Evolutionary conservation across 2,888 invertebrate genomes (phyloP), one percentile per base, ranked within the genome.

Genomic region (Bimastos eiseni): DNA sequence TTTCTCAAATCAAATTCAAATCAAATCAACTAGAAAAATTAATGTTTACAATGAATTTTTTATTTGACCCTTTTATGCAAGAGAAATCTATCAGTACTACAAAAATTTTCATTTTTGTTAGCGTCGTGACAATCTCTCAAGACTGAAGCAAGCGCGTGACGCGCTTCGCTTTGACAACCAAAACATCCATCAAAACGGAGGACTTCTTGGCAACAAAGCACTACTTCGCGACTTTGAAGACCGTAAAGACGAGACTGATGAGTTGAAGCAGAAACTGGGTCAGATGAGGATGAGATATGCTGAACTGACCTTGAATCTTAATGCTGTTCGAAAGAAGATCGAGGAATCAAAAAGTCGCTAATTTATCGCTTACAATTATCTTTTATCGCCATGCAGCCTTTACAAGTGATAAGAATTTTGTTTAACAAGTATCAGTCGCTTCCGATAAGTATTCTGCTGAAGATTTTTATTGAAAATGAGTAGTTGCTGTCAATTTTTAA

Each of bases 151-250:
- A 92, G 94, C 95, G 24, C 93, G 96, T 55, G 96, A 96, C 93
- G 93, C 93, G 4, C 94, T 95, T 90, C 93, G 96, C 90, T 94
- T 94, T 33, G 95, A 95, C 92, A 95, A 95, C 88, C 94, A 94
- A 38, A 94, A 94, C 91, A 92, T 96, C 90, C 93, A 95, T 89
- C 95, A 95, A 91, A 95, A 95, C 90, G 95, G 96, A 92, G 96
- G 96, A 30, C 94, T 96, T 44, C 93, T 96, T n/a, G 95, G 95
- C 2, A 95, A 96, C 93, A 95, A 95, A 90, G 94, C 95, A 24
- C 93, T 96, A 89, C 93, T 96, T 36, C 92, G 94, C 89, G 96
- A 96, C 93, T 96, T 96, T 94, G 96, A 96, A 93, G 94, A 95
- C 91, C 92, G 95, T 91, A 94, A 95, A 89, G 95, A 95, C 86